Percentiles rank a stretch among this genome's conserved stretches.
Conservation (phyloP, 2,888 invertebrate species). For the Polymixis flavicincta region DNA sequence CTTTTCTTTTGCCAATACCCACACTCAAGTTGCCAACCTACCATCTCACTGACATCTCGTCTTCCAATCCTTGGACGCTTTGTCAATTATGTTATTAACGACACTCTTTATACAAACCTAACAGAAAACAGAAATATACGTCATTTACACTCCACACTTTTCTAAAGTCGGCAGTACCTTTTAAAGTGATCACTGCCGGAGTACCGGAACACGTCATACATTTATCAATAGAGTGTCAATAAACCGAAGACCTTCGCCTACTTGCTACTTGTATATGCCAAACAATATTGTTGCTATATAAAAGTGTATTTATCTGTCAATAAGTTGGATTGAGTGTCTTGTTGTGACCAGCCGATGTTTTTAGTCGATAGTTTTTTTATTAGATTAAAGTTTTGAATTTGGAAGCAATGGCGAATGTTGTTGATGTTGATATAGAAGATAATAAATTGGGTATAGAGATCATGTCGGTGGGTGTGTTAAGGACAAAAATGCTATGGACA, state of each 20-base stretch:
- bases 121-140: not conserved
- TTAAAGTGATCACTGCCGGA: slow-evolving; percentile 27
- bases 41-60: no score
- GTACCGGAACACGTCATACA: slow-evolving; percentile 40
- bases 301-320: slow-evolving; percentile 74
- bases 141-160: not conserved
- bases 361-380: slow-evolving; percentile 41
- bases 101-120: not conserved
- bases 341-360: slow-evolving; percentile 42
- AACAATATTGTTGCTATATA: slow-evolving; percentile 67
- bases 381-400: not conserved
- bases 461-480: not conserved
- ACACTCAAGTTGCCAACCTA: no score
- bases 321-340: slow-evolving; percentile 61
- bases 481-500: not conserved
- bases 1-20: no score
- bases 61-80: no score
- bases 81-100: no score
- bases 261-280: slow-evolving; percentile 62
- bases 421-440: not conserved
- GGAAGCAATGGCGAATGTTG: not conserved
- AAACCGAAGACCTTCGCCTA: slow-evolving; percentile 55
- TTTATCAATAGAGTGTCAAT: slow-evolving; percentile 56
- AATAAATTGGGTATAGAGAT: not conserved
- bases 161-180: slow-evolving; percentile 26